Evolutionary conservation across 2,113 vertebrate species (phyloP).

Genomic region (Scytalopus superciliaris): DNA sequence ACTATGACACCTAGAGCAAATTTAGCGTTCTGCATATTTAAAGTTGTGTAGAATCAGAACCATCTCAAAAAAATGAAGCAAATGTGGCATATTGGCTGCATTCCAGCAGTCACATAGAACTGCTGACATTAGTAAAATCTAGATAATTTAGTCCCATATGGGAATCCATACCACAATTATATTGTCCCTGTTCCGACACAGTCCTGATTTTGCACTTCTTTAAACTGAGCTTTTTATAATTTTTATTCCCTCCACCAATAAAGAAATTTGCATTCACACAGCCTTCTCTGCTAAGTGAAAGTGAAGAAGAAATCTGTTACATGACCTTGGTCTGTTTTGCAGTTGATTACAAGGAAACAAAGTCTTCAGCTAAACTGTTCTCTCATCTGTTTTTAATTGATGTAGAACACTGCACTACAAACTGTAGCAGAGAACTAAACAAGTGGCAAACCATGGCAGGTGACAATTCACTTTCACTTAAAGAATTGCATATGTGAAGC

Average conservation of each 20-base stretch:
- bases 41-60: conserved; percentile 73
- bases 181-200: conserved; percentile 79
- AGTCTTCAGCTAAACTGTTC: conserved; percentile 62
- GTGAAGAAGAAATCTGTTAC: conserved; percentile 69
- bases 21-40: conserved; percentile 76
- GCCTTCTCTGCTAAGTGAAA: conserved; percentile 62
- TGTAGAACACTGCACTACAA: conserved; percentile 50
- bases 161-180: conserved; percentile 82
- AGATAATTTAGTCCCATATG: conserved; percentile 84
- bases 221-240: conserved; percentile 76
- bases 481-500: neutral
- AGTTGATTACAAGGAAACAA: conserved; percentile 76
- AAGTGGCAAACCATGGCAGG: neutral
- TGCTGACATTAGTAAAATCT: conserved; percentile 81
- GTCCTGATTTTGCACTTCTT: conserved; percentile 81
- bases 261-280: conserved; percentile 77
- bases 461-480: neutral
- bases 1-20: conserved; percentile 72
- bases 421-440: conserved; percentile 31
- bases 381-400: conserved; percentile 73
- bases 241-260: conserved; percentile 80
- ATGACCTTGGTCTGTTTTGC: conserved; percentile 75
- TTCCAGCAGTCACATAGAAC: conserved; percentile 74
- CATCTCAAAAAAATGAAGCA: conserved; percentile 73
- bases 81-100: conserved; percentile 75